Percentiles rank a stretch among this genome's conserved stretches.
These are phyloP conservation scores for Tringa solitaria DNA, from an alignment of 2,113 vertebrate genomes.

Conservation along the genomic window DNA sequence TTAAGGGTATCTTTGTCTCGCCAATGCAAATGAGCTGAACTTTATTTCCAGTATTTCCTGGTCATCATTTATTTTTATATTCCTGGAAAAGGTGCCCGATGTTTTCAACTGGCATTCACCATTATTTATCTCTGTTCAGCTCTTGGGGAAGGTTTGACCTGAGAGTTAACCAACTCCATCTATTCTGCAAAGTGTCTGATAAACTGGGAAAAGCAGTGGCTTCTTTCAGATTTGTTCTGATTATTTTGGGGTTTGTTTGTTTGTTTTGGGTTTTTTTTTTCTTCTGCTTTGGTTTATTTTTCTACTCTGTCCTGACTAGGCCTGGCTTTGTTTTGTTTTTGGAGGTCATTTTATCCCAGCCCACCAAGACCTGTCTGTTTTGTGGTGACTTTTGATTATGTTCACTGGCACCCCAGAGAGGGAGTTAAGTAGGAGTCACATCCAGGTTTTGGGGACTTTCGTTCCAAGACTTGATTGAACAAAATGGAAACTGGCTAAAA, in stretches of 20 bases:
- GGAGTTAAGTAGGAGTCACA: background rate
- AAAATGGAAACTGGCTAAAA: background rate
- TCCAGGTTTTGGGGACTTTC: background rate
- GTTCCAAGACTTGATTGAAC: background rate
- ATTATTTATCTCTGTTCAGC: background rate
- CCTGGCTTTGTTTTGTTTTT: background rate
- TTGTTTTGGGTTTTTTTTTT: background rate
- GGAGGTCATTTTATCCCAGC: background rate
- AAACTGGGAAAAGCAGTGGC: background rate
- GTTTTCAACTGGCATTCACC: background rate
- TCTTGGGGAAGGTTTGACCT: background rate
- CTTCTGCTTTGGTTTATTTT: background rate
- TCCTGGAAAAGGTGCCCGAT: background rate
- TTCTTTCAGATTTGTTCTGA: background rate
- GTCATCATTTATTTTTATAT: background rate
- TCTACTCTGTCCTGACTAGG: background rate
- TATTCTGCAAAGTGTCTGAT: background rate
- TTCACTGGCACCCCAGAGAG: background rate
- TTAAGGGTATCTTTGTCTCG: background rate
- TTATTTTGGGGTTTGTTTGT: background rate
- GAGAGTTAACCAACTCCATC: background rate
- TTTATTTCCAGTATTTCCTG: background rate
- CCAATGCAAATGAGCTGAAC: background rate
- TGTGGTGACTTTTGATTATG: background rate
- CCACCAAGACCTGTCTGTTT: background rate